A percentile compares a stretch with the other conserved stretches of the same genome.
Evolutionary conservation across 2,113 vertebrate species (phyloP).

Genomic region (Panurus biarmicus): DNA sequence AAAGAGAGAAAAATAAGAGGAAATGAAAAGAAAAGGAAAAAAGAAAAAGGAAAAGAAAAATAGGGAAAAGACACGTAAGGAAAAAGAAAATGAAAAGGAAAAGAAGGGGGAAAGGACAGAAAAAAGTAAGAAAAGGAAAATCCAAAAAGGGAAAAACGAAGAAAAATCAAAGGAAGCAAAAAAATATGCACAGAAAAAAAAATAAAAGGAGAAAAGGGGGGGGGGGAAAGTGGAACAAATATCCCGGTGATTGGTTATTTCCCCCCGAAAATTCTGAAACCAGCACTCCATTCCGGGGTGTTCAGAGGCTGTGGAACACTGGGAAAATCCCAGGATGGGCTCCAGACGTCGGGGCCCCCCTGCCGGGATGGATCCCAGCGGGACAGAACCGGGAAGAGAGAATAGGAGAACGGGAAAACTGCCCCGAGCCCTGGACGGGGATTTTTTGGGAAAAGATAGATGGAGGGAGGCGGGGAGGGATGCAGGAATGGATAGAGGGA

Average conservation of each 20-base stretch:
- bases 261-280: not conserved
- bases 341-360: not conserved
- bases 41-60: not conserved
- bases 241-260: rapidly evolving
- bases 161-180: not conserved
- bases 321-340: not conserved
- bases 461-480: not conserved
- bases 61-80: not conserved
- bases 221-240: not conserved
- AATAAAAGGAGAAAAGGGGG: not conserved
- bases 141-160: too few species aligned
- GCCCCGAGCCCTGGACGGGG: not conserved
- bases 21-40: too few species aligned
- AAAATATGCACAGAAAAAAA: not conserved
- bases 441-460: not conserved
- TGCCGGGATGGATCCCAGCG: not conserved
- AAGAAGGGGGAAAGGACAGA: not conserved
- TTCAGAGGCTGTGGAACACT: not conserved
- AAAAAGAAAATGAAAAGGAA: not conserved
- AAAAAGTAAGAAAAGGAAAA: not conserved
- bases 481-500: not conserved
- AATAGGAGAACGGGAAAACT: not conserved
- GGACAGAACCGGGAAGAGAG: too few species aligned
- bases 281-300: not conserved
- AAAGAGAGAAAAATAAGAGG: not conserved